These are phyloP conservation scores for Carcharodon carcharias DNA, from an alignment of 2,797 vertebrate genomes.

Conservation along the genomic window DNA sequence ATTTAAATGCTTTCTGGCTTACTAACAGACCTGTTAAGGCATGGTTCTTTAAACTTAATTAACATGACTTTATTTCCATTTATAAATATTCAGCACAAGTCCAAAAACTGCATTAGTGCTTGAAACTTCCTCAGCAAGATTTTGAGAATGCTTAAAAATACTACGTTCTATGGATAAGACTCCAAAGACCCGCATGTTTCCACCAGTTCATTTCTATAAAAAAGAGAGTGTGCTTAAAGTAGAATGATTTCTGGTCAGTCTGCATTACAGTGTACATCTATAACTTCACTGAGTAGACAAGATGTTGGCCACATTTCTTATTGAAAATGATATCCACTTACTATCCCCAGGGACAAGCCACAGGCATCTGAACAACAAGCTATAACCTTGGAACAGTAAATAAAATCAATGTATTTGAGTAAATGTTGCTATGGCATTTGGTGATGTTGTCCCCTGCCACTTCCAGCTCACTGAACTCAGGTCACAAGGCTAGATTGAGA, in stretches of 20 bases:
- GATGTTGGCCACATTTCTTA: neutral
- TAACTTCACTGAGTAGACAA: neutral
- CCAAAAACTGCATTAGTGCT: neutral
- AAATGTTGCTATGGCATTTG: neutral
- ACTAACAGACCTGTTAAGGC: neutral
- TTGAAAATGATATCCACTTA: neutral
- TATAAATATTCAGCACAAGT: neutral
- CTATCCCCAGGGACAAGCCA: neutral
- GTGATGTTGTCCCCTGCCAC: neutral
- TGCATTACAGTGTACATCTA: neutral
- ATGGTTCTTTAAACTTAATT: neutral
- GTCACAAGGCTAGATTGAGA: neutral
- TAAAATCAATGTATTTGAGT: neutral
- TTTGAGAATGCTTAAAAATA: neutral
- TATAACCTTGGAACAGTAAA: neutral
- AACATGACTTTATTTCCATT: neutral
- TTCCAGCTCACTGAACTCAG: neutral
- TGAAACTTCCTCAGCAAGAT: neutral
- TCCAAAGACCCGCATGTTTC: neutral
- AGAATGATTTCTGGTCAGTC: neutral
- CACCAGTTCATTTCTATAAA: neutral
- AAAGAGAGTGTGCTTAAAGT: neutral
- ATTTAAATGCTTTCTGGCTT: neutral
- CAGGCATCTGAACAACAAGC: neutral
- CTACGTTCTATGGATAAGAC: neutral